Evolutionary conservation across 2,113 vertebrate genomes (phyloP), one percentile per base, ranked within the genome.

Genomic region (Pachypanchax playfairii): DNA sequence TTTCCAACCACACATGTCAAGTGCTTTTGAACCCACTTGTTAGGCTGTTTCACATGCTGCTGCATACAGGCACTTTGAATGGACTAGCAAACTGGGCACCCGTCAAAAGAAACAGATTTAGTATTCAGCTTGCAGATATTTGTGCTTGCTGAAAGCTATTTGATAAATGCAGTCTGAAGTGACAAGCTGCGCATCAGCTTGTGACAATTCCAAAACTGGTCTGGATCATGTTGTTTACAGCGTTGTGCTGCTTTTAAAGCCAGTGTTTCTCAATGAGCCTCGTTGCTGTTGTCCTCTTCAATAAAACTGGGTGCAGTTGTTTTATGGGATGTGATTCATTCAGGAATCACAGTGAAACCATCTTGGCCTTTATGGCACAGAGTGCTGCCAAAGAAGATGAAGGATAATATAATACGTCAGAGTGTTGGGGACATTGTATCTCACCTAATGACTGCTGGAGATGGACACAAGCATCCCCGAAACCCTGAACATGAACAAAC

Each of bases 1-100:
- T 65, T 29, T 25, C 24, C 17, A n/a, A 69, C 64, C 73, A 53
- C 72, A 65, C 36, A 31, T 83, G 82, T 86, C 80, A 62, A 88
- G 80, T 79, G 71, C 55, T 72, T 80, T 76, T 24, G 15, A 70
- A 44, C 43, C 67, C 46, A 42, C 52, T 73, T 72, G 75, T 82
- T 80, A 59, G 53, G 75, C 75, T 74, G 62, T 62, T 79, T 41
- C 65, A 61, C 68, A 39, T 20, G 58, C 44, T 41, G 48, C 43
- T 67, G 26, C 6, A 61, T 8, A 12, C 26, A 70, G 50, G 24
- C 53, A 5, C 72, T 75, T 54, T 68, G 63, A 68, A 70, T 52
- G 15, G 46, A 22, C 65, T 1, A 10, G 29, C 38, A 66, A 80
- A 70, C 65, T 52, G 49, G 63, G 44, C 62, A 56, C 33, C 11